phyloP scores from a whole-genome alignment of 2,888 invertebrate genomes.

The Abrostola tripartita region DNA sequence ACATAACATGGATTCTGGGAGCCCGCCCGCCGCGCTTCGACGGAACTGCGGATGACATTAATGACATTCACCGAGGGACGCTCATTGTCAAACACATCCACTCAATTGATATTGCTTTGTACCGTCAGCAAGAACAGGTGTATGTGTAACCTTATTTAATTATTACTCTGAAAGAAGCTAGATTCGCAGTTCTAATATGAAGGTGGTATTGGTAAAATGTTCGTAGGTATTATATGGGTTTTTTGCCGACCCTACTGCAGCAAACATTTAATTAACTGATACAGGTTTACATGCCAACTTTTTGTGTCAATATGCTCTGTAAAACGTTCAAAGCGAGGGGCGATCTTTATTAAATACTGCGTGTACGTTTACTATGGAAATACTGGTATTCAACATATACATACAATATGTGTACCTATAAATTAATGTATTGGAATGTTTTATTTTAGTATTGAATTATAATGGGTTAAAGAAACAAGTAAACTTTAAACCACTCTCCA shows the following conservation, averaged over 20 bases:
- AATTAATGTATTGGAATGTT: background rate
- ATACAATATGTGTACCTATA: background rate
- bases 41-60: conserved; percentile 72
- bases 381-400: background rate
- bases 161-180: background rate
- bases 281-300: background rate
- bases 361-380: background rate
- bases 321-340: conserved; percentile 1
- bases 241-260: background rate
- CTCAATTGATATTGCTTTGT: conserved; percentile 40
- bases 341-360: conserved; percentile 5
- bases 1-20: conserved; percentile 40
- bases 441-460: too few species aligned
- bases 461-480: too few species aligned
- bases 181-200: too few species aligned
- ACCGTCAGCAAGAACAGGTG: conserved; percentile 25
- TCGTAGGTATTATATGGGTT: background rate
- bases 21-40: conserved; percentile 48
- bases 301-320: background rate
- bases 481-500: too few species aligned
- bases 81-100: conserved; percentile 59
- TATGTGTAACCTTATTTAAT: conserved; percentile 2
- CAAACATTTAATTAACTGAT: conserved; percentile 3
- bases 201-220: too few species aligned
- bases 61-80: conserved; percentile 70